Evolutionary conservation across 53 echinoderm and acorn worm genomes (phyloP), one percentile per base, ranked within the genome.

Genomic region (Pentamera pediparva): DNA sequence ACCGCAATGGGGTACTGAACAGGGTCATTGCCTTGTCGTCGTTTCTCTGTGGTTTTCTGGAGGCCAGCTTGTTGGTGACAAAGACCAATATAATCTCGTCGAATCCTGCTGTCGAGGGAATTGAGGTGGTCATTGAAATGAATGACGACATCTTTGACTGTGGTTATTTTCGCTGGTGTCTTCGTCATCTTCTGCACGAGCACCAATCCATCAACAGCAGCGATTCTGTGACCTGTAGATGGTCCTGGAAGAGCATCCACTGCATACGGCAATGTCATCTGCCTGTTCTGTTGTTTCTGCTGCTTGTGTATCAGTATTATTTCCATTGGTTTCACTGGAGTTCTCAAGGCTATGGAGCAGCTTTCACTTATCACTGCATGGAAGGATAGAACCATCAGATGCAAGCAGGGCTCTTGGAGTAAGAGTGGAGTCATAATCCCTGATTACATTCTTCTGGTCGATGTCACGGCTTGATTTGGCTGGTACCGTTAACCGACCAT

Each of bases 391-490:
- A 12, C 83, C 84, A 70, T 83, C 34, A 34, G 84, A 60, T 6
- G 77, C 71, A 60, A 84, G 79, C 11, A 84, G 59, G 37, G 76
- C 77, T 25, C 77, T 65, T 59, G 83, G 77, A 11, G 69, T 83
- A 39, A 83, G 50, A 18, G 71, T 79, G 53, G 70, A 78, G 29
- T 69, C 78, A 32, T 78, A 70, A 41, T 78, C 69, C 19, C 49
- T 61, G 24, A 79, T 76, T 32, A 63, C 72, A 19, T 78, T 31
- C 48, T 79, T 85, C 40, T 59, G 62, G 56, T 85, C 64, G 32
- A 84, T 49, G 38, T 84, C 74, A 69, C 84, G 51, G 70, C 51
- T 78, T 45, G 81, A 81, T 55, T 50, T 83, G 37, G 83, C 69
- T 35, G 69, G 76, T 32, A 78, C 77, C 67, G 78, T 78, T 4